Base-by-base conservation (phyloP, 2,888 invertebrate genomes). In the Drosophila pseudotakahashii region DNA sequence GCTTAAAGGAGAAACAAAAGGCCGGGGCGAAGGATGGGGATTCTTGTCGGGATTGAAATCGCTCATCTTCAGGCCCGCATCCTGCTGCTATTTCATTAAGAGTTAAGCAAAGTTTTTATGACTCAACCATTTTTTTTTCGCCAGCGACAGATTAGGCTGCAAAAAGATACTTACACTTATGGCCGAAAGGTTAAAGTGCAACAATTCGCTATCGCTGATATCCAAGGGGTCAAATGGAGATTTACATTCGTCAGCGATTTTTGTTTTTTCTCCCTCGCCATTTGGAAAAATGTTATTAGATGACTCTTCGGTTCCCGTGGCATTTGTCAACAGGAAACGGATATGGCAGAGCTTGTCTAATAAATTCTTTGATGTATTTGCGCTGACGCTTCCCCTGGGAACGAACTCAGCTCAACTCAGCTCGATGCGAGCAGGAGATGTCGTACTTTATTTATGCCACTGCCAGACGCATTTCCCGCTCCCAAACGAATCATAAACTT, bases 341-440 rank as follows among this genome's bases (percentile, higher is more conserved):
- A 70, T 71, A 80, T 67, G 59, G 51, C 58, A 14, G 11, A 41
- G 77, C 74, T 72, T 68, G 74, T 66, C 71, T 78, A 75, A 73
- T 82, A 83, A 85, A 75, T 75, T 77, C 61, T 77, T 77, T 75
- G 59, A 84, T 87, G 79, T 77, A 72, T 82, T 81, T 84, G 55
- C 64, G 19, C 39, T 59, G 61, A 57, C 69, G 69, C 57, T 64
- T 59, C 70, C 48, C 70, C 16, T 34, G 70, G 62, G 67, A 61
- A 37, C 32, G 51, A 73, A 47, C 67, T 70, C 30, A 36, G 62
- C 16, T 14, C 34, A 19, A 7, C 13, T 13, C 34, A 19, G 13
- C 13, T 13, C 23, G 7, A 6, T 7, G 30, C 26, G 23, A 64
- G 48, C 30, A 6, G 44, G 34, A 64, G 34, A 64, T 53, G 69